phyloP scores from a whole-genome alignment of 2,888 invertebrate species.

The Ochropacha duplaris region DNA sequence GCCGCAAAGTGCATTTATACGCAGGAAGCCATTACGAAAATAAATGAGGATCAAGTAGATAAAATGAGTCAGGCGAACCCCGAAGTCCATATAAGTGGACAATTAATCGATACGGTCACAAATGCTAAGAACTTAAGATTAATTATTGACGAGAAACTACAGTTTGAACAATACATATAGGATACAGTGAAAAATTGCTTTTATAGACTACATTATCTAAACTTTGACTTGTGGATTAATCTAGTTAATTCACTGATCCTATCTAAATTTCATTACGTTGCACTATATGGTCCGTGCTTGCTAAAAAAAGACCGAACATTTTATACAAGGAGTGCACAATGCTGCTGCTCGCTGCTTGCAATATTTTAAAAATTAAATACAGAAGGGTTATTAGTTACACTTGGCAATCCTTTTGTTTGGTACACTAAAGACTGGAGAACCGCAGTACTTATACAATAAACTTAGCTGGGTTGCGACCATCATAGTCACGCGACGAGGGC shows the following conservation, averaged over 20 bases:
- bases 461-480: too few species aligned
- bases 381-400: too few species aligned
- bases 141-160: conserved; percentile 1
- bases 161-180: background rate
- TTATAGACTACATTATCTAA: conserved; percentile 5
- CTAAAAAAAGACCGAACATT: too few species aligned
- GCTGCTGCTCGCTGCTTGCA: too few species aligned
- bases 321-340: too few species aligned
- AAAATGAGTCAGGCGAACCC: background rate
- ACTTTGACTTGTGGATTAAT: background rate
- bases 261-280: background rate
- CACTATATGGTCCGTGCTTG: too few species aligned
- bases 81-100: background rate
- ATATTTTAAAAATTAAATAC: too few species aligned
- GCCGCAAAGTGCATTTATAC: too few species aligned
- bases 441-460: too few species aligned
- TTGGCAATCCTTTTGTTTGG: too few species aligned
- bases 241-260: conserved; percentile 5
- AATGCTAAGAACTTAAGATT: conserved; percentile 6
- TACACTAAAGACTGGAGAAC: too few species aligned
- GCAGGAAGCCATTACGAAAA: background rate
- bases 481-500: too few species aligned
- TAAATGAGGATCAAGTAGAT: conserved; percentile 3
- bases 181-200: conserved; percentile 4
- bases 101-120: background rate